phyloP scores from a whole-genome alignment of 2,113 vertebrate species.

The Misgurnus anguillicaudatus region DNA sequence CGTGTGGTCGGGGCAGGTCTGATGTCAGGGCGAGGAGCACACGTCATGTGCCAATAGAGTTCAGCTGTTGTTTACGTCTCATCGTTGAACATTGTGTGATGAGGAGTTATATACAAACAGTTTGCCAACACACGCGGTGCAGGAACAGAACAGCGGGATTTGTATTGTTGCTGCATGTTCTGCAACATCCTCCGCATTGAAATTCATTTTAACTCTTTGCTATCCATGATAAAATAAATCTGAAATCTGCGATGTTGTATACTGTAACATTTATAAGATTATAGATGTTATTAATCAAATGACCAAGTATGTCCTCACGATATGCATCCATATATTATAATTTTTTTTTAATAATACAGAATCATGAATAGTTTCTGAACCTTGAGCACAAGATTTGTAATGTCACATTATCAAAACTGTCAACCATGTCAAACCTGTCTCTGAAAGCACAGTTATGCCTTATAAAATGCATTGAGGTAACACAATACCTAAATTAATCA shows the following conservation, averaged over 20 bases:
- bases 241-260: background rate
- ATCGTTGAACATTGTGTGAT: conserved; percentile 16
- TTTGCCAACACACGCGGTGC: background rate
- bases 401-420: too few species aligned
- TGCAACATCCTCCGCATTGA: background rate
- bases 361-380: too few species aligned
- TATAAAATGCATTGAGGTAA: too few species aligned
- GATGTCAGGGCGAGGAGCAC: background rate
- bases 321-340: too few species aligned
- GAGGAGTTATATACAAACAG: conserved; percentile 10
- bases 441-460: too few species aligned
- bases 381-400: too few species aligned
- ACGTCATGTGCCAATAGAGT: conserved; percentile 1
- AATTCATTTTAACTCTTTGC: conserved; percentile 8
- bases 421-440: too few species aligned
- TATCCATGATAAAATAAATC: background rate
- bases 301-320: too few species aligned
- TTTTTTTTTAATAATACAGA: too few species aligned
- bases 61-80: conserved; percentile 50
- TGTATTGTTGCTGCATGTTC: background rate
- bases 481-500: too few species aligned
- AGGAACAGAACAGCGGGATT: conserved; percentile 17
- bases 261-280: too few species aligned
- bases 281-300: too few species aligned
- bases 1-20: conserved; percentile 11